phyloP scores from a whole-genome alignment of 2,113 vertebrate genomes.

The Martes martes region DNA sequence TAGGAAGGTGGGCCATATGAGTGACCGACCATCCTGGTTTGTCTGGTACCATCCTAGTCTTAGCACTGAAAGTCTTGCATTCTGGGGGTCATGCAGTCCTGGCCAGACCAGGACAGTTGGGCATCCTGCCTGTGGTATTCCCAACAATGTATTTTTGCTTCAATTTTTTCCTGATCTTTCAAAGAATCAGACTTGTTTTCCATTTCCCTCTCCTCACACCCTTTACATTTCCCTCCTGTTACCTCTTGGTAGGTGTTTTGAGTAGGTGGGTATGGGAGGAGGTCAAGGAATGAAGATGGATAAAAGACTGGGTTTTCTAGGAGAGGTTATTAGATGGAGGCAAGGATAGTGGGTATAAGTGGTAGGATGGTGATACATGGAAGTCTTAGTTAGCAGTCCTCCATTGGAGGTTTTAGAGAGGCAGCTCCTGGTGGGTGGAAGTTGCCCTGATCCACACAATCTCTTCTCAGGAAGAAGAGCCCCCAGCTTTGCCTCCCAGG shows the following conservation, averaged over 20 bases:
- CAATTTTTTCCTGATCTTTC: background rate
- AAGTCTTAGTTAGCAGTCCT: background rate
- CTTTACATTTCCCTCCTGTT: background rate
- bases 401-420: background rate
- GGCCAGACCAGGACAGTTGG: background rate
- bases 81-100: background rate
- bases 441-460: background rate
- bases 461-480: slow-evolving; percentile 63
- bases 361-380: background rate
- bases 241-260: background rate
- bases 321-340: background rate
- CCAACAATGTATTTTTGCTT: background rate
- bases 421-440: background rate
- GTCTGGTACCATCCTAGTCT: background rate
- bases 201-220: background rate
- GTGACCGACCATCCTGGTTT: background rate
- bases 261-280: background rate
- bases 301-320: background rate
- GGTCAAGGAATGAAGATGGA: background rate
- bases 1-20: background rate
- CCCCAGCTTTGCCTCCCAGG: slow-evolving; percentile 78
- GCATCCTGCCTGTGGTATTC: background rate
- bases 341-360: background rate
- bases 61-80: background rate
- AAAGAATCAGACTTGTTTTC: background rate